Evolutionary conservation across 2,888 invertebrate genomes (phyloP), one percentile per base, ranked within the genome.

Genomic region (Apoda limacodes): DNA sequence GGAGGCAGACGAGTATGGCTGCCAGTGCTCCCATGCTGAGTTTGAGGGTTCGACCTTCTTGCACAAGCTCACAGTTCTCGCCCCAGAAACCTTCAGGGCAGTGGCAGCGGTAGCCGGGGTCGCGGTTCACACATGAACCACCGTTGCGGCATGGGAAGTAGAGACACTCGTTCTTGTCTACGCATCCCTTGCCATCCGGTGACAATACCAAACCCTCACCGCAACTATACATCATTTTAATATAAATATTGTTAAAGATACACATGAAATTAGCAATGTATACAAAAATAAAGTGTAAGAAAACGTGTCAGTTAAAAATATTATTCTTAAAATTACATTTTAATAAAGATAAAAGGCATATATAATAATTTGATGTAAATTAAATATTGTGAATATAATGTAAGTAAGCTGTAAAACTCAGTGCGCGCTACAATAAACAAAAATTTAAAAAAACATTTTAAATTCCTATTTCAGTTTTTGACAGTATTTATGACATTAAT

Each of bases 21-120:
- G 97, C 95, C 52, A 99, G 85, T 41, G 98, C 98, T 48, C 96
- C 95, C 89, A 94, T 94, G 82, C 96, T 95, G 64, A 98, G 88
- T 63, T 95, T 95, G 56, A 98, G 85, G 43, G 94, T 94, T 81
- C 94, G 94, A 53, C 95, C 95, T 67, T 97, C 95, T 64, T 94
- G 93, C 44, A 93, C 89, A 48, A 94, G 88, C 66, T 94, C 95
- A 78, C 97, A 96, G 82, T 93, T 93, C 68, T 93, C 92, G 54
- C 95, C 95, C 90, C 93, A 93, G 81, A 90, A 95, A 46, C 95
- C 94, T 53, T 93, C 92, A 25, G 90, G 92, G 61, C 95, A 96
- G 53, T 91, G 88, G 82, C 96, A 96, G 64, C 92, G 88, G 56
- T 92, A 85, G 50, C 89, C 87, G 43, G 93, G 94, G 70, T 95